Conservation (phyloP, 37 sponge, comb jelly and placozoan species). For the Tethya wilhelma region DNA sequence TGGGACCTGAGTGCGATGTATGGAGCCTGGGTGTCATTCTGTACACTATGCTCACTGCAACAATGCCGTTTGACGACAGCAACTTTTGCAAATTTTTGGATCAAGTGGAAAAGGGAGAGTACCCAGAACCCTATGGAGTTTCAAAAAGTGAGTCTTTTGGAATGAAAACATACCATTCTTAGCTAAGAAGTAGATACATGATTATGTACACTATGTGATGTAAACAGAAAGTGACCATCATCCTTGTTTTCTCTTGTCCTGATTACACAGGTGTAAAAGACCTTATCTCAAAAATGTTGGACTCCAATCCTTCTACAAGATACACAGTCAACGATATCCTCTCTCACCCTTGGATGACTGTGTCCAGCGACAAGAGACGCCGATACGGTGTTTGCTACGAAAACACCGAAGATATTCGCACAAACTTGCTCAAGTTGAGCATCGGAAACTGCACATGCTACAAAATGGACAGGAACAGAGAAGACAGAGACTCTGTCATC, state of each 20-base stretch:
- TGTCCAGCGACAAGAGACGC: neutral
- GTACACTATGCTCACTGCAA: conserved; percentile 87
- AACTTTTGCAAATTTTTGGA: conserved; percentile 48
- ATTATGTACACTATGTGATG: neutral
- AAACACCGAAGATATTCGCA: neutral
- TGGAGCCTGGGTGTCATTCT: conserved; percentile 93
- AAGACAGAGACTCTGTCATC: conserved; percentile 12
- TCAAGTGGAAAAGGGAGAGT: conserved; percentile 47
- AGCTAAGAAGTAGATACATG: neutral
- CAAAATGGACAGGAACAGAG: neutral
- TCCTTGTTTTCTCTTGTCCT: neutral
- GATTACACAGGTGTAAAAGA: conserved; percentile 33
- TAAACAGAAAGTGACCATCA: neutral
- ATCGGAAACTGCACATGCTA: conserved; percentile 36
- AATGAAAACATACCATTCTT: neutral
- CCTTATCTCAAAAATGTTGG: conserved; percentile 60
- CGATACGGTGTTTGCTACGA: neutral
- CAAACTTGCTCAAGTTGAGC: neutral
- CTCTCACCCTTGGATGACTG: conserved; percentile 70
- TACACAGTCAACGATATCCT: conserved; percentile 56
- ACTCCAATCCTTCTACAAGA: conserved; percentile 53
- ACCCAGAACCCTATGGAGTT: conserved; percentile 46
- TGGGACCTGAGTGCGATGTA: conserved; percentile 82
- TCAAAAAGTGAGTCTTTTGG: conserved; percentile 56
- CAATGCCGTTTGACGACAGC: conserved; percentile 89